Evolutionary conservation across 1,140 invertebrate genomes (phyloP), one percentile per base, ranked within the genome.

Genomic region (Arion vulgaris): DNA sequence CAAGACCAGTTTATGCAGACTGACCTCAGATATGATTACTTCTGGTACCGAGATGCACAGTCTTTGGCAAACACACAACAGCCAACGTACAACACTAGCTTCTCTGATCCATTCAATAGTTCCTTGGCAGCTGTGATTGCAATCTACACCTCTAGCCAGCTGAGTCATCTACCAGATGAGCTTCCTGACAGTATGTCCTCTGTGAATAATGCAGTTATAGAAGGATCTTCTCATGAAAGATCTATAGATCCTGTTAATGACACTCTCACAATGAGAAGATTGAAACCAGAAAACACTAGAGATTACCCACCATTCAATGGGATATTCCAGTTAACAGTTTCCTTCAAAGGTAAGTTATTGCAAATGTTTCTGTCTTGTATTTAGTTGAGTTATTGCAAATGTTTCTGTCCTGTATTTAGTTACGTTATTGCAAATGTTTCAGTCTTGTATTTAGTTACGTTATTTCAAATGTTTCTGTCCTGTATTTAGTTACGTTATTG

Each of bases 281-380:
- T 4, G 7, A 57, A 57, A 57, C 53, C 9, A n/a, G 53, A 23
- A n/a, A n/a, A 57, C n/a, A n/a, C n/a, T n/a, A 19, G 53, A 57
- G 19, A 23, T 57, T 19, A 19, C 53, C 2, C n/a, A n/a, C n/a
- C n/a, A n/a, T n/a, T n/a, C n/a, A 19, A n/a, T 75, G 41, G 73
- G 9, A 51, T 38, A 28, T 75, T 75, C 34, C 2, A 75, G 23
- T 45, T 53, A 34, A 28, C 5, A 38, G n/a, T 53, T 32, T 11
- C 32, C 1, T 51, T 75, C 1, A 75, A 75, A 75, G 45, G 73
- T 75, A 28, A 75, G 73, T 34, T n/a, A 4, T 19, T 57, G 26
- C 19, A 9, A 57, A 15, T 57, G 53, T 57, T 23, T 57, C 53
- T 45, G 41, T 57, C 53, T n/a, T 57, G 53, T 57, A n/a, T 19